Evolutionary conservation across 2,888 invertebrate species (phyloP), one percentile per base, ranked within the genome.

Genomic region (Caenorhabditis plicata): DNA sequence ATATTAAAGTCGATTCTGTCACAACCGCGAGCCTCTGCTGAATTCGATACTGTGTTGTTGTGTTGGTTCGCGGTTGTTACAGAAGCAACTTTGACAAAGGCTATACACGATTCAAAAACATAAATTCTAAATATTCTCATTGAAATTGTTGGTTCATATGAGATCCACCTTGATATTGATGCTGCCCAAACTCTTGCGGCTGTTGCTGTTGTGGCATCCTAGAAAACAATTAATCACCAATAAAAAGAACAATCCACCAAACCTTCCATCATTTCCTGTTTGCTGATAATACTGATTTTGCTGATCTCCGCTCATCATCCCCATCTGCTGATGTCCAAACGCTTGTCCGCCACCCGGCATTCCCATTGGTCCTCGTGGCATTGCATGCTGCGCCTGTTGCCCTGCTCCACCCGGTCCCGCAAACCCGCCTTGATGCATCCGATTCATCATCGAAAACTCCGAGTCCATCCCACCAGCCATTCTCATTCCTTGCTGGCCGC

Each of bases 131-230:
- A 32, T n/a, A 7, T 32, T 15, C 11, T 7, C 4, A 7, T 32
- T 4, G 11, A 15, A 32, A 11, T 32, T 32, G 32, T 32, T 32
- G 3, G 13, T 15, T 15, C 17, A 32, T 7, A 4, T 7, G 17
- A 32, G 15, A 36, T 38, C n/a, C 50, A 15, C 46, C 29, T 26
- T 45, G 50, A 22, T 46, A 50, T 15, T 46, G 56, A 5, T 50
- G 50, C 17, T 56, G 49, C 20, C 48, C 44, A 32, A 45, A 36
- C 11, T 32, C 44, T 35, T 42, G 46, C 9, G 33, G 54, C 31
- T 42, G 49, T 29, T 54, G 53, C 22, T 36, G 32, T 33, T 48
- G 49, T 8, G 36, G 58, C 52, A 58, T 58, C 19, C 58, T 58
- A 41, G 7, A 29, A 57, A 51, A 31, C 7, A 27, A 20, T 20